phyloP scores from a whole-genome alignment of 1,140 invertebrate genomes.

The Lepidurus arcticus region DNA sequence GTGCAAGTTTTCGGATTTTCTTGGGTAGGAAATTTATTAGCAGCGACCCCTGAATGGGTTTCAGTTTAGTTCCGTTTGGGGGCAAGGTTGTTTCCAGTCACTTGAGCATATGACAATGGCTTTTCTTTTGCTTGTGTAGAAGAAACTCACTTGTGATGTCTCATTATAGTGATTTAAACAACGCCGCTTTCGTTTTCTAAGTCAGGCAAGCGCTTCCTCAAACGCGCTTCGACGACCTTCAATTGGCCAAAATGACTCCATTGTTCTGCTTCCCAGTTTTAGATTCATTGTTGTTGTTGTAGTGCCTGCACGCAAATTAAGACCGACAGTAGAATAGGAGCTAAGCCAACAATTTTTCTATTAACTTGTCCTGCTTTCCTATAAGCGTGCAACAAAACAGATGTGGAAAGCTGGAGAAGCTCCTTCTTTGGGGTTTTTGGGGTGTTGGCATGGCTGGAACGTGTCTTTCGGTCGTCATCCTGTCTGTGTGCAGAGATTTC shows the following conservation, averaged over 20 bases:
- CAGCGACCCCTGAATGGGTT: no score
- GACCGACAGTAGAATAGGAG: background rate
- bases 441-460: no score
- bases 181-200: slow-evolving; percentile 1
- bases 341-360: no score
- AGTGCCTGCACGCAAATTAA: background rate
- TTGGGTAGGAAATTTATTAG: no score
- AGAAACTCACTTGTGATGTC: background rate
- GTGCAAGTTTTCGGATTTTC: no score
- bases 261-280: background rate
- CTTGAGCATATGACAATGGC: background rate
- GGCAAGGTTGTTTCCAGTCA: background rate
- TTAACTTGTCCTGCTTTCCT: no score
- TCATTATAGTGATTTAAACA: background rate
- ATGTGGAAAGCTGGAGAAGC: no score
- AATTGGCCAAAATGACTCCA: background rate
- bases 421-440: no score
- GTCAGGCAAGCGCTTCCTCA: background rate
- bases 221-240: background rate
- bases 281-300: background rate
- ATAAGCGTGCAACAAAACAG: no score
- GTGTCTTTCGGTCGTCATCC: no score
- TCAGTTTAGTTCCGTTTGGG: background rate
- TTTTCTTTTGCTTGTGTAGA: background rate
- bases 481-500: no score